Percentiles rank a stretch among this genome's conserved stretches.
phyloP scores from a whole-genome alignment of 2,888 invertebrate species.

The Phyllotreta striolata region DNA sequence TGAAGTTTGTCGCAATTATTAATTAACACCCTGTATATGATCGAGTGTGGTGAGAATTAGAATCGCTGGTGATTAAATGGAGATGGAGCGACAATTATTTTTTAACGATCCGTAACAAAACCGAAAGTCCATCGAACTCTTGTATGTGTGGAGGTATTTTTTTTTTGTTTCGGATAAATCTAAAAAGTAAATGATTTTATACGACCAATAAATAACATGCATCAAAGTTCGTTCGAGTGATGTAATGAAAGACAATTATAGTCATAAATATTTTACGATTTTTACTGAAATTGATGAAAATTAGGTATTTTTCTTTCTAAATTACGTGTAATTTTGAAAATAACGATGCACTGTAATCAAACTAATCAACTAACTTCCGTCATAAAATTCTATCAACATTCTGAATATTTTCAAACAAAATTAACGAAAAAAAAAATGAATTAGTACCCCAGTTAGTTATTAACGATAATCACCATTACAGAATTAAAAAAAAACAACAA shows the following conservation, averaged over 20 bases:
- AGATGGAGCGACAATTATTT: constrained; percentile 5
- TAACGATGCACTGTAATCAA: too few relatives aligned
- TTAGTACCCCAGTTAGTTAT: background rate
- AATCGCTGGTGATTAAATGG: background rate
- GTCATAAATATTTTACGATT: constrained; percentile 27
- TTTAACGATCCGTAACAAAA: background rate
- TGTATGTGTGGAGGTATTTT: too few relatives aligned
- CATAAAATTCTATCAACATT: background rate
- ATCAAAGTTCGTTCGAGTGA: constrained; percentile 21
- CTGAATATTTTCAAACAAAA: too few relatives aligned
- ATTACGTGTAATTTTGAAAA: too few relatives aligned
- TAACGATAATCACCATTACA: background rate
- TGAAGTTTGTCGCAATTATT: too few relatives aligned
- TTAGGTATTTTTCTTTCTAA: constrained; percentile 20
- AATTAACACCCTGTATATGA: too few relatives aligned
- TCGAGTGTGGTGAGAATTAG: too few relatives aligned
- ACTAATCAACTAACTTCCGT: background rate
- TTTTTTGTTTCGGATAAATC: background rate
- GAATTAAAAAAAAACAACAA: background rate
- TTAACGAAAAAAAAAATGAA: too few relatives aligned
- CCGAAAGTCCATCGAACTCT: background rate
- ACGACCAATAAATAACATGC: constrained; percentile 17
- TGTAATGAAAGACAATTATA: constrained; percentile 26
- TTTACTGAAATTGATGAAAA: constrained; percentile 25
- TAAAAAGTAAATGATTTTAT: constrained; percentile 10